These are phyloP conservation scores for Oreohelix idahoensis DNA, from an alignment of 1,140 invertebrate species.

Conservation along the genomic window DNA sequence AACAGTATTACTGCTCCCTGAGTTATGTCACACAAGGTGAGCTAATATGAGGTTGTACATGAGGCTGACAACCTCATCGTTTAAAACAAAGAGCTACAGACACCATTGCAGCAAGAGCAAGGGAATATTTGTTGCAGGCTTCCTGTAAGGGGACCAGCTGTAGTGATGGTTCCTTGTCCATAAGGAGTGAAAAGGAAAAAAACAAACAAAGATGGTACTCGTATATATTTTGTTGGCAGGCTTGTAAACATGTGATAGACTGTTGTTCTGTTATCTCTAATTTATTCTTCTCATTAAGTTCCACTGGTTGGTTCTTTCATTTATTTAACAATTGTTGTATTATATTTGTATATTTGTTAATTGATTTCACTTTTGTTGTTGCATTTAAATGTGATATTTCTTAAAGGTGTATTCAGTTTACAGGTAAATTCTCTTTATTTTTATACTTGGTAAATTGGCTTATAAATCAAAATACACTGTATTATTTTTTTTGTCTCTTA, in stretches of 20 bases:
- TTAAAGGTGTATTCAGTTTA: neutral
- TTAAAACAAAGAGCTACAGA: too few species aligned
- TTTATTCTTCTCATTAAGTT: constrained; percentile 4
- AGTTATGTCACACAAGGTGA: too few species aligned
- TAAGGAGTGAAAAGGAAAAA: too few species aligned
- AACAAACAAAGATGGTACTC: neutral
- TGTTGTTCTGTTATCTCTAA: neutral
- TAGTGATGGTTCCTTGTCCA: too few species aligned
- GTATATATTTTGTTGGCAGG: neutral
- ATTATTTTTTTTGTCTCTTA: neutral
- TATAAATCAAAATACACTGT: neutral
- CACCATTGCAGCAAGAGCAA: too few species aligned
- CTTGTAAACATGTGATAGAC: neutral
- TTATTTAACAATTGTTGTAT: neutral
- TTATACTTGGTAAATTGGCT: neutral
- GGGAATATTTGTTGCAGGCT: too few species aligned
- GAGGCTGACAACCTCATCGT: too few species aligned
- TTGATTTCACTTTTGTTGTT: neutral
- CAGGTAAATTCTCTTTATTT: neutral
- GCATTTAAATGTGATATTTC: neutral
- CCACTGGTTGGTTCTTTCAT: constrained; percentile 14
- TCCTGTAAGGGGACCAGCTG: too few species aligned
- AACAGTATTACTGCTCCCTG: neutral
- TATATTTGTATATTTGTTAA: neutral
- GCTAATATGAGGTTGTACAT: too few species aligned